These are phyloP conservation scores for Luidia sarsii DNA, from an alignment of 53 echinoderm and acorn worm species.

Conservation along the genomic window DNA sequence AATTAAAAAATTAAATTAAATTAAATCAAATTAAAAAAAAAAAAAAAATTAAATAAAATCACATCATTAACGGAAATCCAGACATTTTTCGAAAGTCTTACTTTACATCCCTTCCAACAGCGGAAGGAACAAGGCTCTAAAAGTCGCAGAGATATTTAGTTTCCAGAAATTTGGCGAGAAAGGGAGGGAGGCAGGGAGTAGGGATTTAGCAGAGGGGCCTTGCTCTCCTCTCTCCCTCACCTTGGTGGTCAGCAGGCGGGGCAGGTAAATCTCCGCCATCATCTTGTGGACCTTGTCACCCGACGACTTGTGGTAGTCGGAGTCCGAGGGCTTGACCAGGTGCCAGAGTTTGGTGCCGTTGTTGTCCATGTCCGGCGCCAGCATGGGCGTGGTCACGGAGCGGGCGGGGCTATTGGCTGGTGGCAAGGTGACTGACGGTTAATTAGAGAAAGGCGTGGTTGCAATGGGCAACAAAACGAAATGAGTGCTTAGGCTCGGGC, in stretches of 20 bases:
- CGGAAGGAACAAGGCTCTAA: too few relatives aligned
- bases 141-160: too few relatives aligned
- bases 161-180: too few relatives aligned
- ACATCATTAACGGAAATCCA: too few relatives aligned
- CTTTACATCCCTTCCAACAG: too few relatives aligned
- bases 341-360: conserved; percentile 77
- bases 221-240: conserved; percentile 32
- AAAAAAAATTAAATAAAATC: too few relatives aligned
- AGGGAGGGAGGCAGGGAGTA: background rate
- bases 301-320: conserved; percentile 58
- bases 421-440: conserved; percentile 36
- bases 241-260: conserved; percentile 92
- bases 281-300: conserved; percentile 82
- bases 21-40: too few relatives aligned
- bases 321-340: conserved; percentile 79
- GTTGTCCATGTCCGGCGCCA: conserved; percentile 74
- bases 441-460: too few relatives aligned
- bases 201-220: background rate
- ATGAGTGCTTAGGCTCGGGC: too few relatives aligned
- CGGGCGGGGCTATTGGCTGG: conserved; percentile 66
- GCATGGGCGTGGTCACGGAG: conserved; percentile 88
- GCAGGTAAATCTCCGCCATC: conserved; percentile 95
- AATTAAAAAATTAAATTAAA: too few relatives aligned
- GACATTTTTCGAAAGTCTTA: too few relatives aligned
- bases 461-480: too few relatives aligned